phyloP scores from a whole-genome alignment of 92 coral and sea anemone genomes.

The Paramuricea clavata region DNA sequence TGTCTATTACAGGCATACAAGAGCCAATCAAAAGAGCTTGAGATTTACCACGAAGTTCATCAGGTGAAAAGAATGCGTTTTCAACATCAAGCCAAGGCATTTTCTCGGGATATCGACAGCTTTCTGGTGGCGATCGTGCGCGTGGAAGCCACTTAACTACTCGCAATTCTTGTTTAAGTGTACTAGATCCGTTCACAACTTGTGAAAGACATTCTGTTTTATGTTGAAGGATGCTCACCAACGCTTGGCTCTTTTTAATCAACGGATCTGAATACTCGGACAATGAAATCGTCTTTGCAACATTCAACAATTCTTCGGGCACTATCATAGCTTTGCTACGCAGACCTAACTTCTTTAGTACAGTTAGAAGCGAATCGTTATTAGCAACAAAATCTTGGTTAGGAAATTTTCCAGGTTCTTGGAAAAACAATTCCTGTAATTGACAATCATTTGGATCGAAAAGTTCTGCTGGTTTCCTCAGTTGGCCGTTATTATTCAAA shows the following conservation, averaged over 20 bases:
- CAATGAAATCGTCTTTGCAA: constrained; percentile 75
- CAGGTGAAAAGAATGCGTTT: constrained; percentile 67
- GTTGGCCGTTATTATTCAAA: constrained; percentile 56
- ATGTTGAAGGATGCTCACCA: constrained; percentile 63
- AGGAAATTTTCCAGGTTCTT: constrained; percentile 75
- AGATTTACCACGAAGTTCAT: constrained; percentile 54
- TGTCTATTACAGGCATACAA: constrained; percentile 72
- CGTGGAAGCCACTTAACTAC: constrained; percentile 72
- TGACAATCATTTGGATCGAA: constrained; percentile 72
- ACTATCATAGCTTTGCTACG: constrained; percentile 76
- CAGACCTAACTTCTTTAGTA: constrained; percentile 70
- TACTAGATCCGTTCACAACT: constrained; percentile 18
- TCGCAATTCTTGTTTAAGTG: constrained; percentile 70
- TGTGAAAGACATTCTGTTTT: constrained; percentile 46
- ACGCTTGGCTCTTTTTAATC: constrained; percentile 68
- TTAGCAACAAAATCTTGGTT: constrained; percentile 36
- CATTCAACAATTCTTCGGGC: constrained; percentile 76
- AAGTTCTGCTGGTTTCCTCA: constrained; percentile 72
- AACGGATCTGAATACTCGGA: constrained; percentile 70
- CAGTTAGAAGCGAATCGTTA: constrained; percentile 51
- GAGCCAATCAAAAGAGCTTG: constrained; percentile 74
- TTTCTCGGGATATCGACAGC: constrained; percentile 71
- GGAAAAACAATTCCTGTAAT: constrained; percentile 67
- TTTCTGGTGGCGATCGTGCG: constrained; percentile 56
- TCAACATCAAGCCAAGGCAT: constrained; percentile 76